Base-by-base conservation (phyloP, 2,888 invertebrate genomes). In the Hydriomena furcata region DNA sequence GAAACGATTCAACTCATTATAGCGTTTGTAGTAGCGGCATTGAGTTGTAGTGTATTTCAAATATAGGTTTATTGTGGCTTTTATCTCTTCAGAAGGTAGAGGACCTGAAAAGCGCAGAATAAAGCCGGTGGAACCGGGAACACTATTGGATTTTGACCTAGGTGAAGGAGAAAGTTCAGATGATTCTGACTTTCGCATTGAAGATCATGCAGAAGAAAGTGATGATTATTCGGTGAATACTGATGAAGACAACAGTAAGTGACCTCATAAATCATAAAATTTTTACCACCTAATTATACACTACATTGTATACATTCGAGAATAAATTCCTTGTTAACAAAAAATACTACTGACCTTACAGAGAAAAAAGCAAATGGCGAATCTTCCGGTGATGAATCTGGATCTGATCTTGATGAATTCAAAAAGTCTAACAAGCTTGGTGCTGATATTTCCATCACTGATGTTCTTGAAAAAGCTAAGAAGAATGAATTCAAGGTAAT, bases 121-220 rank as follows among this genome's bases (percentile, higher is more conserved):
- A 24, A 97, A 96, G 79, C 96, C 95, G 54, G 95, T 94, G 50
- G 94, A 92, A 72, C 93, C 94, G 5, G 94, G 95, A 58, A 94
- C 95, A 5, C 84, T 96, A 47, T 83, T 96, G 40, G 95, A 96
- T 78, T 95, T 96, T 67, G 97, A 97, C 86, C 91, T 96, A 52
- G 97, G 95, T 27, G 97, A 97, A 80, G 97, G 95, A 25, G 97
- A 97, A 79, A 97, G 97, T 76, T 97, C 97, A 0, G 97, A 98
- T 76, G 98, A 98, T 82, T 98, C 97, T 52, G 98, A 98, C 85
- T 98, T 98, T 84, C 93, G 97, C 44, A 96, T 97, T 51, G 96
- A 96, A 77, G 96, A 96, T 77, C 96, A 96, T 71, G 94, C 94
- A 1, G 94, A 95, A 65, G 95, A 95, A 56, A 95, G 95, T 76